Percentiles rank a stretch among this genome's conserved stretches.
Evolutionary conservation across 2,888 invertebrate genomes (phyloP).

Genomic region (Hanleya hanleyi): DNA sequence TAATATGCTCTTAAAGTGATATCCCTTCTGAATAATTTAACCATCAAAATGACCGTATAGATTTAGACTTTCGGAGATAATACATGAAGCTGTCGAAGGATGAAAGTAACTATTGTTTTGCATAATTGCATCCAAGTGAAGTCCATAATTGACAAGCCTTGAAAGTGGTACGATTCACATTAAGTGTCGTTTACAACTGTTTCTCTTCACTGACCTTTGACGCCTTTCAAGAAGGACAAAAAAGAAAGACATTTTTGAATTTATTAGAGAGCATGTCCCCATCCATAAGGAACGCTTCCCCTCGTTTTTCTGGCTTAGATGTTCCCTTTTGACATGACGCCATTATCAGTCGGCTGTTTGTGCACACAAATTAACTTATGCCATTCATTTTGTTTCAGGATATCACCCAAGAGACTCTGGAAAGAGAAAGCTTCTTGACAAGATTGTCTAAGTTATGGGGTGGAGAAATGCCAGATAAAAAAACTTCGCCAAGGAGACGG

Average conservation of each 20-base stretch:
- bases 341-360: neutral
- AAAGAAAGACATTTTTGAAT: neutral
- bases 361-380: conserved; percentile 1
- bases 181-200: neutral
- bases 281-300: too few relatives aligned
- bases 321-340: neutral
- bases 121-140: too few relatives aligned
- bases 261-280: too few relatives aligned
- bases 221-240: neutral
- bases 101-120: too few relatives aligned
- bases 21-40: too few relatives aligned
- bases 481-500: too few relatives aligned
- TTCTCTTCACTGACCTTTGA: neutral
- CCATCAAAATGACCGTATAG: too few relatives aligned
- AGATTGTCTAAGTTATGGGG: neutral
- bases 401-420: neutral
- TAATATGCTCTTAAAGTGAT: too few relatives aligned
- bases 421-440: neutral
- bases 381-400: neutral
- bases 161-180: neutral
- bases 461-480: neutral
- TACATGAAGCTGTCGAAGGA: too few relatives aligned
- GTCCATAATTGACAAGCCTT: too few relatives aligned
- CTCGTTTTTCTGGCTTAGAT: neutral
- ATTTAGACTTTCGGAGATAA: too few relatives aligned